Percentiles rank a stretch among this genome's conserved stretches.
phyloP scores from a whole-genome alignment of 2,113 vertebrate genomes.

The Seriola rivoliana region DNA sequence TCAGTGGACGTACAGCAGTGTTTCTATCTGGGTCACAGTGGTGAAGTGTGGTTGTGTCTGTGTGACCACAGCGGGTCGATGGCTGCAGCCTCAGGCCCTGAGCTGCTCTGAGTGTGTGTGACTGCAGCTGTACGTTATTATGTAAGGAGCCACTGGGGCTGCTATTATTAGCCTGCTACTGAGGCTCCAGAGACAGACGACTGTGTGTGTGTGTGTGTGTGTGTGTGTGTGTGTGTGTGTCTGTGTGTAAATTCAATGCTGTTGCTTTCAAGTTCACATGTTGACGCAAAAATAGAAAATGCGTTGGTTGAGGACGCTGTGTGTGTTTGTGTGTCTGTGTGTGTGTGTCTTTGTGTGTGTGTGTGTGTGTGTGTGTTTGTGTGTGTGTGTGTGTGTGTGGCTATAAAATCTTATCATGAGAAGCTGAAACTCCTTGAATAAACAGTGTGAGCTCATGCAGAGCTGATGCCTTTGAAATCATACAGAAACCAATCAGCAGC shows the following conservation, averaged over 20 bases:
- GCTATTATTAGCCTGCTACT: conserved; percentile 69
- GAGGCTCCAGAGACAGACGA: conserved; percentile 21
- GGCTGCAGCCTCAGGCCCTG: conserved; percentile 27
- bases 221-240: conserved; percentile 28
- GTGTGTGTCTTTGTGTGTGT: conserved; percentile 11
- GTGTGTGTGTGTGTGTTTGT: conserved; percentile 25
- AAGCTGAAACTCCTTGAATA: not conserved
- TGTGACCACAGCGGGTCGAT: conserved; percentile 23
- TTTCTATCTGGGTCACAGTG: conserved; percentile 5
- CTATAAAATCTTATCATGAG: not conserved
- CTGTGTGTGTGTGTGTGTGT: conserved; percentile 15
- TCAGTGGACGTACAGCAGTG: not conserved
- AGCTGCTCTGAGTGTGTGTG: not conserved
- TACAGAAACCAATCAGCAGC: conserved; percentile 1
- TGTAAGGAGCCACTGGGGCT: conserved; percentile 43
- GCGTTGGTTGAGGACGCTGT: not conserved
- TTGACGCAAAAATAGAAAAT: conserved; percentile 26
- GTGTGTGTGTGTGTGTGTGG: conserved; percentile 3
- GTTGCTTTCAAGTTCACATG: conserved; percentile 15
- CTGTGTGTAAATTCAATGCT: not conserved
- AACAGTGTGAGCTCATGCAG: not conserved
- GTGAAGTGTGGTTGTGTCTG: not conserved
- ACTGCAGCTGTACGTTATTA: conserved; percentile 58
- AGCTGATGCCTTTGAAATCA: not conserved
- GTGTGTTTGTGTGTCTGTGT: conserved; percentile 14